phyloP scores from a whole-genome alignment of 2,888 invertebrate species.

The Clivina fossor region DNA sequence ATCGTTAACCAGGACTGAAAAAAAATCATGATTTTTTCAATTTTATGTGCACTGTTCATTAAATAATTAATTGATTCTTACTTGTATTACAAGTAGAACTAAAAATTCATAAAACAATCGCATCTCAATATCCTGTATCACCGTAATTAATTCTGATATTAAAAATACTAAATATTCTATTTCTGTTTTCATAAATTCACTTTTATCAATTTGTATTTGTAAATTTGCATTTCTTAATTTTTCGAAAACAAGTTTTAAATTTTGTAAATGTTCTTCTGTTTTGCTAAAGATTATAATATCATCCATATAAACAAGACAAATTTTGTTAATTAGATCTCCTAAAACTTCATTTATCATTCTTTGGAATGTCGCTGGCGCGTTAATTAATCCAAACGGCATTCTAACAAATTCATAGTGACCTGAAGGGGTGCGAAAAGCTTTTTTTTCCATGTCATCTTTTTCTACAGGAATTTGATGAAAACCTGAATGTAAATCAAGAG shows the following conservation, averaged over 20 bases:
- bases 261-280: constrained; percentile 5
- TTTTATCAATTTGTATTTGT: constrained; percentile 2
- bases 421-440: constrained; percentile 3
- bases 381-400: constrained; percentile 11
- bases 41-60: too few relatives aligned
- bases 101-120: too few relatives aligned
- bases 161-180: not conserved
- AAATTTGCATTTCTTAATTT: constrained; percentile 4
- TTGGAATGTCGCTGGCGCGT: constrained; percentile 16
- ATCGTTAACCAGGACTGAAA: too few relatives aligned
- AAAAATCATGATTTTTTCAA: too few relatives aligned
- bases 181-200: not conserved
- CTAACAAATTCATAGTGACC: constrained; percentile 13
- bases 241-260: constrained; percentile 1
- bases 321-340: not conserved
- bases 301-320: constrained; percentile 5
- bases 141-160: not conserved
- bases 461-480: constrained; percentile 11
- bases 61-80: too few relatives aligned
- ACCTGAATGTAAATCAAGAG: constrained; percentile 6
- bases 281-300: constrained; percentile 1
- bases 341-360: constrained; percentile 6
- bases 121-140: too few relatives aligned
- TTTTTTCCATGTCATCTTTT: constrained; percentile 8
- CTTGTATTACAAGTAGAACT: too few relatives aligned